Conservation (phyloP, 2,888 invertebrate species). For the Leucophora obtusa region DNA sequence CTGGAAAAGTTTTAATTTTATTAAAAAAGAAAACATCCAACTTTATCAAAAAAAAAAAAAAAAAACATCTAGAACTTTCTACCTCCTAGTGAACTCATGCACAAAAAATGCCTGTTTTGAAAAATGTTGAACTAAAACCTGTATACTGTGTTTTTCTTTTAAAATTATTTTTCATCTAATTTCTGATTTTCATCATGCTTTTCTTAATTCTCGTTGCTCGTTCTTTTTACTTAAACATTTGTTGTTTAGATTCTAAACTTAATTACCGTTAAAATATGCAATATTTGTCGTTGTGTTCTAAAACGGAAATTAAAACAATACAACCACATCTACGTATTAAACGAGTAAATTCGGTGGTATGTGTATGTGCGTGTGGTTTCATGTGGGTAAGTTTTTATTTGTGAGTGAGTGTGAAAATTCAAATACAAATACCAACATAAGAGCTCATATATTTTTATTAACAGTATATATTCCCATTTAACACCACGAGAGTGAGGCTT, state of each 20-base stretch:
- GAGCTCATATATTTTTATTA: background rate
- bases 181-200: slow-evolving; percentile 28
- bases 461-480: background rate
- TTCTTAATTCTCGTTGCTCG: background rate
- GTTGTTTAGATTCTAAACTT: slow-evolving; percentile 6
- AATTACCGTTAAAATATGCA: slow-evolving; percentile 31
- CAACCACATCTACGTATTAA: background rate
- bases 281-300: slow-evolving; percentile 2
- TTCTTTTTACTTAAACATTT: background rate
- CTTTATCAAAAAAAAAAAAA: too few species aligned
- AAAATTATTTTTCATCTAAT: slow-evolving; percentile 28
- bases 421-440: background rate
- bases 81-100: too few species aligned
- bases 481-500: slow-evolving; percentile 12
- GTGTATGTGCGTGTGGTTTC: background rate
- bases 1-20: too few species aligned
- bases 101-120: too few species aligned
- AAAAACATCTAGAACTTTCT: too few species aligned
- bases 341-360: background rate
- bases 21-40: too few species aligned
- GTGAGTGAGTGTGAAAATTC: too few species aligned
- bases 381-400: background rate
- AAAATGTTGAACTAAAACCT: too few species aligned
- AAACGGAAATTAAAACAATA: slow-evolving; percentile 36
- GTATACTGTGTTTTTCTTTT: background rate